Conservation (phyloP, 2,888 invertebrate species). For the Spatulosminthurus flaviceps region DNA sequence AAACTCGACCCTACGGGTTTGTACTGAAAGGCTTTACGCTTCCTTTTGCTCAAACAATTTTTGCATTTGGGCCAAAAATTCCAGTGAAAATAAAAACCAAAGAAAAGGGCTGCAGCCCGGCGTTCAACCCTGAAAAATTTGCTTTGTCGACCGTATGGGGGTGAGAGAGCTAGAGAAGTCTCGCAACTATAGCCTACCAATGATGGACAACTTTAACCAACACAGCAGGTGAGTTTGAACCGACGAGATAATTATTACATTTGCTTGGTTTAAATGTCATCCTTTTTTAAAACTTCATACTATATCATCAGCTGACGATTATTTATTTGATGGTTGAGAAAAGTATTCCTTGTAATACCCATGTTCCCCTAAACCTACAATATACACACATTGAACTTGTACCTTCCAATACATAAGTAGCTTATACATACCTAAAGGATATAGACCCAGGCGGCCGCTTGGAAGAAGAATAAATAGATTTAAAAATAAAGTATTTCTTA, state of each 20-base stretch:
- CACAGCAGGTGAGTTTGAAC: conserved; percentile 5
- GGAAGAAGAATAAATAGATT: not conserved
- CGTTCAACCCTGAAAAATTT: not conserved
- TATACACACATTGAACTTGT: no score
- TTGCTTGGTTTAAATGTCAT: not conserved
- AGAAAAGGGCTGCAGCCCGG: not conserved
- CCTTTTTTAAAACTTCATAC: not conserved
- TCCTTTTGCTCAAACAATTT: not conserved
- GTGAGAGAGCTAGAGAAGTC: not conserved
- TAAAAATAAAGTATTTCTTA: not conserved
- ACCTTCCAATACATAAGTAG: no score
- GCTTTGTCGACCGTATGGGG: not conserved
- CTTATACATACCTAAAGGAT: no score
- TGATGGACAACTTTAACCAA: not conserved
- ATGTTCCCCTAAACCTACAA: no score
- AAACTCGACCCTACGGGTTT: conserved; percentile 20
- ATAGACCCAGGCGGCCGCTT: no score
- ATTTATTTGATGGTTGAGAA: no score
- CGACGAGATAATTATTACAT: not conserved
- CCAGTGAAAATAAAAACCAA: conserved; percentile 7
- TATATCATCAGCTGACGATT: not conserved
- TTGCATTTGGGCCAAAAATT: conserved; percentile 2
- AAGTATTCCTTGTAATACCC: no score
- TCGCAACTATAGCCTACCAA: not conserved
- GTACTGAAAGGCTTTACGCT: conserved; percentile 11